These are phyloP conservation scores for Brassicogethes aeneus DNA, from an alignment of 2,888 invertebrate species.

Conservation along the genomic window DNA sequence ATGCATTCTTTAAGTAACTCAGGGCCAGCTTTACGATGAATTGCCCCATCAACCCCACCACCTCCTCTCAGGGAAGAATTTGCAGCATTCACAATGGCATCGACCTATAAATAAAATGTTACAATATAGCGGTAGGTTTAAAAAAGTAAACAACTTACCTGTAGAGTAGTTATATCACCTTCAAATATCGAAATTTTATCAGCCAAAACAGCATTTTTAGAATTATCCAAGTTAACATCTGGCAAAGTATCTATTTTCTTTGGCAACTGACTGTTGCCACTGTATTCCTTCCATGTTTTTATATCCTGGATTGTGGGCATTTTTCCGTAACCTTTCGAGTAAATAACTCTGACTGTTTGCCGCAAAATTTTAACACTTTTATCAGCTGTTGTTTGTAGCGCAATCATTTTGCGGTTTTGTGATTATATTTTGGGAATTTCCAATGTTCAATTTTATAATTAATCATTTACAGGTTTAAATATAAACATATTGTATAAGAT, in stretches of 20 bases:
- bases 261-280: not conserved
- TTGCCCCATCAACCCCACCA: constrained; percentile 88
- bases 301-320: constrained; percentile 37
- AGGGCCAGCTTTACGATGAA: constrained; percentile 72
- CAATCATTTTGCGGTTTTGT: no score
- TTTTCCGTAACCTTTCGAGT: no score
- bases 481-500: no score
- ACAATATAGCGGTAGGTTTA: constrained; percentile 1
- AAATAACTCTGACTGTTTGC: not conserved
- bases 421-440: no score
- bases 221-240: constrained; percentile 37
- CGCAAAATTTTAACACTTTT: not conserved
- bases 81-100: constrained; percentile 87
- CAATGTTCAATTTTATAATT: no score
- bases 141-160: constrained; percentile 39
- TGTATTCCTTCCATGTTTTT: constrained; percentile 49
- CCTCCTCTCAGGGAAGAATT: constrained; percentile 68
- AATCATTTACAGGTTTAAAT: no score
- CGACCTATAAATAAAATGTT: constrained; percentile 46
- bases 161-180: constrained; percentile 77
- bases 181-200: constrained; percentile 58
- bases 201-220: constrained; percentile 42
- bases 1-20: constrained; percentile 61
- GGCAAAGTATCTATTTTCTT: constrained; percentile 25
- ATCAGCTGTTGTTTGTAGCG: no score